Evolutionary conservation across 2,888 invertebrate species (phyloP), one percentile per base, ranked within the genome.

Genomic region (Brachylomia viminalis): DNA sequence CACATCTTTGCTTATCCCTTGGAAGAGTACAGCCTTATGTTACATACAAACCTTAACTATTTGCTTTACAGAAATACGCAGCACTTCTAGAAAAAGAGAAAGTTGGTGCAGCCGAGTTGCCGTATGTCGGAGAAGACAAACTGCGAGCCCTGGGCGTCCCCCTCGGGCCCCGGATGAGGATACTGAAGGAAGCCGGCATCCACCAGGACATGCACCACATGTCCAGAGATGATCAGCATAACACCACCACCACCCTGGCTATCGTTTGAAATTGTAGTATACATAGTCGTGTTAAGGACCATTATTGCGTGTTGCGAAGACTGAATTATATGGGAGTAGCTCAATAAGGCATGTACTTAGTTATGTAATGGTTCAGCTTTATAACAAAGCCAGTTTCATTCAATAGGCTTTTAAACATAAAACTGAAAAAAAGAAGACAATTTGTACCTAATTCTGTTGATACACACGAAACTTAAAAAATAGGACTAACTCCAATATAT

Each of bases 81-180:
- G 97, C 97, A 0, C 97, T 98, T 67, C 98, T 99, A 83, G 98
- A 99, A 91, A 98, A 98, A 85, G 99, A 99, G 94, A 98, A 98
- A 90, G 98, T 98, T 0, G 99, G 99, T 13, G 98, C 99, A 95
- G 98, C 99, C 52, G 99, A 99, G 93, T 95, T 99, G 78, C 99
- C 99, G 0, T 99, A 99, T 95, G 97, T 99, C 86, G 98, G 98
- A 0, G 99, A 99, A 92, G 99, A 99, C 87, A 97, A 98, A 76
- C 96, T 99, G 10, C 97, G 98, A 87, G 98, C 98, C 78, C 97
- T 99, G 91, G 99, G 99, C 0, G 98, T 99, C n/a, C 99, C 99
- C 0, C 96, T 99, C 89, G 99, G 99, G 17, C 99, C 99, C 3
- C 95, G 99, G 83, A 97, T 99, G 91, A 97, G 99, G 90, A 99